Conservation (phyloP, 2,797 vertebrate genomes). For the Urocyon cinereoargenteus region DNA sequence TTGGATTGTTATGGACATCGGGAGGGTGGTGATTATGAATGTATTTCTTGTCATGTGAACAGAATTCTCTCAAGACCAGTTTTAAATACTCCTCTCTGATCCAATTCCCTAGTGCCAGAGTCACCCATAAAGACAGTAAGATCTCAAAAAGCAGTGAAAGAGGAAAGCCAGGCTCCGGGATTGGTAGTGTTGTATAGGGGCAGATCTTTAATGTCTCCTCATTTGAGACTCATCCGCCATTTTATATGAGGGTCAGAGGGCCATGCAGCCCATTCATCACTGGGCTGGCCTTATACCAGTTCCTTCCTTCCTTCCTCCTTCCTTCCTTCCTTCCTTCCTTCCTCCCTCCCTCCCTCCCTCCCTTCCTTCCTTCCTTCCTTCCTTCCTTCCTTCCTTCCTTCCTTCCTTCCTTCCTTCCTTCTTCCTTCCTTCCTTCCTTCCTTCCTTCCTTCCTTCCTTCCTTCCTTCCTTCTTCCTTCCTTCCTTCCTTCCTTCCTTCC, state of each 20-base stretch:
- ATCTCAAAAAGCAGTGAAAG: not conserved
- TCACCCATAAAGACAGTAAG: not conserved
- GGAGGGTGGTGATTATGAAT: not conserved
- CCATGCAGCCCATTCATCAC: not conserved
- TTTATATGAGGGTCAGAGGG: not conserved
- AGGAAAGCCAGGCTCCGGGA: not conserved
- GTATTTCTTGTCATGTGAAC: not conserved
- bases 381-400: no score
- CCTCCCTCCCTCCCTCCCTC: no score
- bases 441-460: no score
- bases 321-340: no score
- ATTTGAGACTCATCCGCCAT: not conserved
- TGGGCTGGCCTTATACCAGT: not conserved
- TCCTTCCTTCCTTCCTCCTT: not conserved
- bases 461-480: no score
- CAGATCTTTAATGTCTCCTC: fast-evolving
- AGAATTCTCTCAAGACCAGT: not conserved
- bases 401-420: no score
- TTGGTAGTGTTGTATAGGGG: not conserved
- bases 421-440: no score
- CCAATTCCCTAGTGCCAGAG: not conserved
- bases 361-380: no score
- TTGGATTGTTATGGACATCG: not conserved
- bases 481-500: no score
- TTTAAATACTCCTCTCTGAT: not conserved